Evolutionary conservation across 2,888 invertebrate genomes (phyloP), one percentile per base, ranked within the genome.

Genomic region (Scaptomyza caliginosa): DNA sequence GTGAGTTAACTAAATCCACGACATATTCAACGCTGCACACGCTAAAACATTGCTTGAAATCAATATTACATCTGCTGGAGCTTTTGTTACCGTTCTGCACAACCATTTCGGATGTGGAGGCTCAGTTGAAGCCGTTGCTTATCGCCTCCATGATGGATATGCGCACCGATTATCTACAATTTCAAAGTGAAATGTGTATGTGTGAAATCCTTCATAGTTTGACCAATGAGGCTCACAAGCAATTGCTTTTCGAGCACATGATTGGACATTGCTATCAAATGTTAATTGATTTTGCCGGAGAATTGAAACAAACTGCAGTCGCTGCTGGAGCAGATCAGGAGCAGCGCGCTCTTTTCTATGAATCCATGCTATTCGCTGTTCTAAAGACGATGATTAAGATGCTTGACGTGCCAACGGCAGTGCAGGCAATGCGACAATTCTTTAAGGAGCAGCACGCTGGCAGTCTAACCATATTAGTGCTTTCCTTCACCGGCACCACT

Each of bases 301-400:
- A 91, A 10, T 80, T 90, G 32, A 75, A 72, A 0, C 79, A 69
- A 43, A 19, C 51, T 0, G 16, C 50, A 4, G 46, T 68, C 6
- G 34, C 26, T n/a, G 24, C 17, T 2, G 66, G 74, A 0, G 19
- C 28, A 1, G 54, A 73, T n/a, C 58, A 56, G 23, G 68, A 77
- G 8, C 74, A 84, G 30, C 83, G 86, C n/a, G 74, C 88, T 2
- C 65, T 90, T 3, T 84, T 91, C 19, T 89, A 91, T 19, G 90
- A 90, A 59, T 86, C 88, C 1, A 88, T 92, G 67, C 62, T 91
- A 23, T 87, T 91, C 62, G 88, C 90, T 2, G 89, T 91, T 24
- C 90, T 91, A 69, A 95, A 95, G 80, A 97, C 97, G 86, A 95
- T 98, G 94, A 97, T 97, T 89, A 95, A 95, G 83, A 94, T 97